Evolutionary conservation across 1,140 invertebrate genomes (phyloP).

Genomic region (Listronotus bonariensis): DNA sequence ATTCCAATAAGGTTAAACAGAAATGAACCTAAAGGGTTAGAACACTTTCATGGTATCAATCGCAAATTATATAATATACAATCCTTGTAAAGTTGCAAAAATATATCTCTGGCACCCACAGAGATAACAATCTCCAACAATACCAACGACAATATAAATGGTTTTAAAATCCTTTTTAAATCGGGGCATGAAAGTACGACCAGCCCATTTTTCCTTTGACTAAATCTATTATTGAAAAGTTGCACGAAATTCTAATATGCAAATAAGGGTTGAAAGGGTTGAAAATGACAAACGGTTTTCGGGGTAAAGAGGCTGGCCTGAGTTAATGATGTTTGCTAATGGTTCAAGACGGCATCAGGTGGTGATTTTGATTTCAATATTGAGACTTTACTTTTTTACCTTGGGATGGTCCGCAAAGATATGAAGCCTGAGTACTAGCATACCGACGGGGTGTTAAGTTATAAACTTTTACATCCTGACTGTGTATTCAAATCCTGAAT

Average conservation of each 20-base stretch:
- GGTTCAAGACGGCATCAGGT: background rate
- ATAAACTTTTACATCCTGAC: no score
- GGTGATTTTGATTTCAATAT: background rate
- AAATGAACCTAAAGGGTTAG: no score
- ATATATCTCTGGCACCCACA: no score
- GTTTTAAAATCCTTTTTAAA: constrained; percentile 9
- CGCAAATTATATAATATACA: no score
- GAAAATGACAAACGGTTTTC: constrained; percentile 7
- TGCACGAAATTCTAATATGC: constrained; percentile 11
- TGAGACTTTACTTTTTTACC: no score
- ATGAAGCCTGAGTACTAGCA: no score
- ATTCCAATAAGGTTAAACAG: no score
- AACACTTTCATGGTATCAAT: no score
- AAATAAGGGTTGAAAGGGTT: constrained; percentile 10
- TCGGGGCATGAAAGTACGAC: constrained; percentile 9
- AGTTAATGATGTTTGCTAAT: constrained; percentile 9
- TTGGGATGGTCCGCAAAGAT: no score
- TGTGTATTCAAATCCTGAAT: no score
- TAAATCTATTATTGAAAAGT: constrained; percentile 3
- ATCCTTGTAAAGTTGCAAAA: no score
- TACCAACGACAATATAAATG: constrained; percentile 6
- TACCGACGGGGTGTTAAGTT: no score
- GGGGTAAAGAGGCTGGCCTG: constrained; percentile 9
- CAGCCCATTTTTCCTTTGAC: background rate
- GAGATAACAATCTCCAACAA: background rate